phyloP scores from a whole-genome alignment of 1,140 invertebrate species.

The Aphis craccivora region DNA sequence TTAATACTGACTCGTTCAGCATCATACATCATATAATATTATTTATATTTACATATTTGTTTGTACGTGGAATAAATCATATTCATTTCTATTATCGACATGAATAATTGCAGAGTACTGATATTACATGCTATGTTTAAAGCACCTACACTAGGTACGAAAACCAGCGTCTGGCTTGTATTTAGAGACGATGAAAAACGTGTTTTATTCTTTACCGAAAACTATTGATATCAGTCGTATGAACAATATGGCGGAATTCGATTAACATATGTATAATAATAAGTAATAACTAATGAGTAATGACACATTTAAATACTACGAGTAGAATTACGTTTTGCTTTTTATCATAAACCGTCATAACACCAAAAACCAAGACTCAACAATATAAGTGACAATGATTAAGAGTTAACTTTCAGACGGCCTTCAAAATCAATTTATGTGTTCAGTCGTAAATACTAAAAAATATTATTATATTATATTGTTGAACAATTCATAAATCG shows the following conservation, averaged over 20 bases:
- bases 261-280: neutral
- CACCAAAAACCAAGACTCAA: neutral
- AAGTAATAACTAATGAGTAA: neutral
- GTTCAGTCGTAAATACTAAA: neutral
- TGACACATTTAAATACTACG: neutral
- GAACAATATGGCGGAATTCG: neutral
- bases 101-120: neutral
- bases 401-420: constrained; percentile 12
- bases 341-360: constrained; percentile 13
- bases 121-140: neutral
- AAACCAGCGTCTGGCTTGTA: neutral
- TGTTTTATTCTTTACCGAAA: neutral
- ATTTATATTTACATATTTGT: neutral
- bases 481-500: neutral
- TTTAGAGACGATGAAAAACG: neutral
- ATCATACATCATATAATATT: neutral
- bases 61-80: neutral
- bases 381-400: neutral
- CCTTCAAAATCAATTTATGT: constrained; percentile 16
- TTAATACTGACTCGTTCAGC: neutral
- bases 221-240: neutral
- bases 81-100: neutral
- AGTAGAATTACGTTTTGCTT: neutral
- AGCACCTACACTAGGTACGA: neutral
- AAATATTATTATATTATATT: neutral